Evolutionary conservation across 2,797 vertebrate species (phyloP).

Genomic region (Sphenopsis melanotis): DNA sequence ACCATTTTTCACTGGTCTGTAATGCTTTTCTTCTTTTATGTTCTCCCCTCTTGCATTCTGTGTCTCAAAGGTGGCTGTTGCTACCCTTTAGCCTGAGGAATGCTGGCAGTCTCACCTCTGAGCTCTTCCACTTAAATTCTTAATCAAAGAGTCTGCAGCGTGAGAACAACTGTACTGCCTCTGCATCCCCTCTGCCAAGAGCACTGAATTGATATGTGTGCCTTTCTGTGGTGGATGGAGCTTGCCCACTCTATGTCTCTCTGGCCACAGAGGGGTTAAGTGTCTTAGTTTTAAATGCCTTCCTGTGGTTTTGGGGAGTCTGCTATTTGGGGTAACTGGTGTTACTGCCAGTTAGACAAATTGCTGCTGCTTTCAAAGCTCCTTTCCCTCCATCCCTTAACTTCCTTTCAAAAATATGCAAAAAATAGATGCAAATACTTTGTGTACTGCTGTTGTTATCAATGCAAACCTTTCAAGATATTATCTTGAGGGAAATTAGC

Average conservation of each 20-base stretch:
- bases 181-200: background rate
- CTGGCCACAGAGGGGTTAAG: background rate
- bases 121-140: background rate
- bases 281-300: background rate
- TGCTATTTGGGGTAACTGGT: background rate
- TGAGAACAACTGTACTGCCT: background rate
- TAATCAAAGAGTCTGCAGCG: background rate
- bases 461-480: slow-evolving; percentile 9
- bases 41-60: background rate
- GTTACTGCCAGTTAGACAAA: background rate
- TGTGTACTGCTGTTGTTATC: background rate
- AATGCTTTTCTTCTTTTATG: background rate
- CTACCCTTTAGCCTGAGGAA: background rate
- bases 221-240: background rate
- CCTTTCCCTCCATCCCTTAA: background rate
- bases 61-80: background rate
- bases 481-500: background rate
- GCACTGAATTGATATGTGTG: background rate
- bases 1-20: background rate
- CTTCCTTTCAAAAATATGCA: background rate
- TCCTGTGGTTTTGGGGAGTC: background rate
- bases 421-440: background rate
- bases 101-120: background rate
- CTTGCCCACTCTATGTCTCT: background rate
- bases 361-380: background rate